These are phyloP conservation scores for Phoxinus phoxinus DNA, from an alignment of 2,113 vertebrate genomes.

Conservation along the genomic window DNA sequence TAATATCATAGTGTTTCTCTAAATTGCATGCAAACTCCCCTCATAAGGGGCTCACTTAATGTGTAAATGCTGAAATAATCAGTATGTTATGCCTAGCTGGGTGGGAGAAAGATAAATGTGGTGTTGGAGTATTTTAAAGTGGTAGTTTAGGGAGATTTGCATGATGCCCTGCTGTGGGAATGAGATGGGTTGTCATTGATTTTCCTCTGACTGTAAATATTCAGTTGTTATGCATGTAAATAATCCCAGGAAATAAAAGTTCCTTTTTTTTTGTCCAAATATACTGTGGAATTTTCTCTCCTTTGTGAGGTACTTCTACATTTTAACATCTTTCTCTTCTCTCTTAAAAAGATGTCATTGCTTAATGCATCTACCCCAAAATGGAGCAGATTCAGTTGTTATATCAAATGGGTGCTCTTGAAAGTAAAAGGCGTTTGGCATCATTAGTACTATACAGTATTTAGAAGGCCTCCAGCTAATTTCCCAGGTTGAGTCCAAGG, in stretches of 20 bases:
- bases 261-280: neutral
- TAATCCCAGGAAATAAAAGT: slow-evolving; percentile 13
- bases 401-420: neutral
- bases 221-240: slow-evolving; percentile 52
- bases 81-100: slow-evolving; percentile 41
- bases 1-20: slow-evolving; percentile 36
- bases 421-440: neutral
- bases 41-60: slow-evolving; percentile 41
- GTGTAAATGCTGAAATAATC: slow-evolving; percentile 38
- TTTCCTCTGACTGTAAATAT: slow-evolving; percentile 47
- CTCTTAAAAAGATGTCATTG: neutral
- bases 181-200: slow-evolving; percentile 32
- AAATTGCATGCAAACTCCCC: slow-evolving; percentile 43
- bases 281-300: neutral
- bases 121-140: slow-evolving; percentile 18
- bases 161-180: slow-evolving; percentile 42
- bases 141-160: slow-evolving; percentile 30
- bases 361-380: neutral
- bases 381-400: neutral
- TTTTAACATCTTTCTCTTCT: neutral
- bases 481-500: neutral
- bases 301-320: neutral
- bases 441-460: neutral
- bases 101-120: slow-evolving; percentile 39
- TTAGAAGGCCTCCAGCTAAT: slow-evolving; percentile 8